Evolutionary conservation across 2,113 vertebrate species (phyloP), one percentile per base, ranked within the genome.

Genomic region (Grus americana): DNA sequence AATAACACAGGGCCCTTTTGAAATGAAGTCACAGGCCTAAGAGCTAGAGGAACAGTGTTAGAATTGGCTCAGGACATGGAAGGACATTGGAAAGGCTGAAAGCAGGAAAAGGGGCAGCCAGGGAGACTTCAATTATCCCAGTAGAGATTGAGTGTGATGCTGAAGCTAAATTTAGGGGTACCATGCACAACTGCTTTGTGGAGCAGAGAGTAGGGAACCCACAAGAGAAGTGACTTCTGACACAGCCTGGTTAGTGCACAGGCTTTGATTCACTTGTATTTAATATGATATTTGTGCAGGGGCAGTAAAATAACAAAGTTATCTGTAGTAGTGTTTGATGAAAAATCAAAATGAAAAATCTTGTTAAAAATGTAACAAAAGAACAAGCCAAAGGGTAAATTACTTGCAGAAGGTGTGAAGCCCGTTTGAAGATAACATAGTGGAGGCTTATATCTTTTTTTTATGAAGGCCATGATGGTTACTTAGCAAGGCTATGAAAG

Each of bases 191-290:
- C 4, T 50, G 38, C 47, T 65, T 49, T 40, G 54, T 62, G 66
- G 38, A 80, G 24, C 72, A 79, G 36, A 67, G 61, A 66, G 38
- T 1, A 47, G 50, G 30, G 38, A 83, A 46, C 7, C 4, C 49
- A 16, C 32, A 38, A 38, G 40, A 78, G 29, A 47, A 61, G 44
- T 22, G 49, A 38, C 40, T 78, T 84, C 44, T 38, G 55, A 22
- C 15, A 2, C 15, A 34, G 63, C 29, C 54, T 5, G 3, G 26
- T 49, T 54, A 52, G 59, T 22, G 47, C 57, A 55, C 46, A 30
- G 50, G 21, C 3, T 47, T 58, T 55, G 22, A 30, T 74, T 70
- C 0, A 0, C 34, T 14, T 46, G 24, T 36, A 6, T 58, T 65
- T 75, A 58, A 18, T 55, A 11, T 8, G n/a, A 10, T 73, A 55